A percentile compares a stretch with the other conserved stretches of the same genome.
phyloP scores from a whole-genome alignment of 2,888 invertebrate genomes.

The Ceraclea dissimilis region DNA sequence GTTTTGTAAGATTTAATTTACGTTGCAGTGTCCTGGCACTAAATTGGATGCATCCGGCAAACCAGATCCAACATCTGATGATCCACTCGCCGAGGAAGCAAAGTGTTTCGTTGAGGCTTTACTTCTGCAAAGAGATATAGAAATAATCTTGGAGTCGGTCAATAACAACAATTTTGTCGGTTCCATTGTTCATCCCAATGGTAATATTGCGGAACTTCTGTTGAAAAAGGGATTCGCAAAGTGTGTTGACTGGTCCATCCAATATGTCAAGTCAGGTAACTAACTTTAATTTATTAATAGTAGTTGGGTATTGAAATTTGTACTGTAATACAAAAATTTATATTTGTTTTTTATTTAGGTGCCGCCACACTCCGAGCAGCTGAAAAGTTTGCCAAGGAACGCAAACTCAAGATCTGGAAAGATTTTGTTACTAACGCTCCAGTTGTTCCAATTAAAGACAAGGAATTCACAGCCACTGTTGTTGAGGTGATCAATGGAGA shows the following conservation, averaged over 20 bases:
- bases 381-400: slow-evolving; percentile 82
- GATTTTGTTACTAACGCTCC: slow-evolving; percentile 75
- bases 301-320: too few species aligned
- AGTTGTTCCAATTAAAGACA: slow-evolving; percentile 66
- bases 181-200: slow-evolving; percentile 83
- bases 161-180: slow-evolving; percentile 93
- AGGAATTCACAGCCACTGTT: slow-evolving; percentile 75
- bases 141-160: slow-evolving; percentile 84
- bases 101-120: slow-evolving; percentile 88
- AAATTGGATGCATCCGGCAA: slow-evolving; percentile 68
- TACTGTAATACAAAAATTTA: background rate
- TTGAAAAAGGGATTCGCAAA: slow-evolving; percentile 86
- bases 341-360: slow-evolving; percentile 39
- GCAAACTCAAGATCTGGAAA: slow-evolving; percentile 82
- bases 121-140: slow-evolving; percentile 84
- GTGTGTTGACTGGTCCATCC: slow-evolving; percentile 91
- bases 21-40: slow-evolving; percentile 62
- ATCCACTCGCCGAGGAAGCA: slow-evolving; percentile 82
- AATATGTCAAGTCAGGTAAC: slow-evolving; percentile 61
- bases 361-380: slow-evolving; percentile 77
- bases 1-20: too few species aligned
- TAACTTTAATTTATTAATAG: slow-evolving; percentile 18
- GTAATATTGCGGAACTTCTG: slow-evolving; percentile 90
- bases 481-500: slow-evolving; percentile 93
- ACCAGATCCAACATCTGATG: slow-evolving; percentile 57